Conservation (phyloP, 2,888 invertebrate genomes). For the Aradus depressus region DNA sequence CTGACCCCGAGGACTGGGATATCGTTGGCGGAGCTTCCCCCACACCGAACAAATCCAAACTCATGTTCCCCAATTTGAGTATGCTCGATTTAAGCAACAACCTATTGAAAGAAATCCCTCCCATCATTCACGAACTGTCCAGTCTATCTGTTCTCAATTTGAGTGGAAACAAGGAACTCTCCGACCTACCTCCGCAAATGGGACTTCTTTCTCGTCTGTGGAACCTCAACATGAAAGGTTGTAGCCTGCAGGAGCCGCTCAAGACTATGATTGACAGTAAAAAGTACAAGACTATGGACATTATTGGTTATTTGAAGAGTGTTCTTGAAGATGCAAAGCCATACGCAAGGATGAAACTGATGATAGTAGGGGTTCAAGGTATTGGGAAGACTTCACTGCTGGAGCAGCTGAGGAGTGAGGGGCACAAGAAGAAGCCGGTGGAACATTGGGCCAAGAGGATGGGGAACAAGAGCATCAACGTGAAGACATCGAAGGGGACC, state of each 20-base stretch:
- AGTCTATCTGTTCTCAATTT: constrained; percentile 90
- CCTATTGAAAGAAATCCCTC: constrained; percentile 62
- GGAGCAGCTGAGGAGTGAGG: constrained; percentile 78
- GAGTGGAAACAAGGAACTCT: constrained; percentile 71
- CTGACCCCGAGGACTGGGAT: constrained; percentile 39
- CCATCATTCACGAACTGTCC: constrained; percentile 69
- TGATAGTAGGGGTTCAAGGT: constrained; percentile 87
- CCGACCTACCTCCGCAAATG: constrained; percentile 87
- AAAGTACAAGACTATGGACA: constrained; percentile 89
- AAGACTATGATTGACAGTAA: constrained; percentile 84
- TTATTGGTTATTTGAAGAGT: constrained; percentile 83
- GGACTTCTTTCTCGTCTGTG: constrained; percentile 87
- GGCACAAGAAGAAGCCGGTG: constrained; percentile 59
- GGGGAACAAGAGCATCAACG: constrained; percentile 75
- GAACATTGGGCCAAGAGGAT: constrained; percentile 92
- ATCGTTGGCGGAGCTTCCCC: constrained; percentile 7
- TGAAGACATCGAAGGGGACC: constrained; percentile 61
- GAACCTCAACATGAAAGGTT: constrained; percentile 89
- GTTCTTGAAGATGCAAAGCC: constrained; percentile 81
- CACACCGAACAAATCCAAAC: constrained; percentile 49
- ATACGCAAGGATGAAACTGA: constrained; percentile 89
- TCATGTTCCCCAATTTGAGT: constrained; percentile 86
- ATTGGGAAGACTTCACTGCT: constrained; percentile 84
- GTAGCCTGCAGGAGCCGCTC: constrained; percentile 75
- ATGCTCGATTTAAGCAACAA: constrained; percentile 93